phyloP scores from a whole-genome alignment of 2,113 vertebrate genomes.

The Cinclus mexicanus region DNA sequence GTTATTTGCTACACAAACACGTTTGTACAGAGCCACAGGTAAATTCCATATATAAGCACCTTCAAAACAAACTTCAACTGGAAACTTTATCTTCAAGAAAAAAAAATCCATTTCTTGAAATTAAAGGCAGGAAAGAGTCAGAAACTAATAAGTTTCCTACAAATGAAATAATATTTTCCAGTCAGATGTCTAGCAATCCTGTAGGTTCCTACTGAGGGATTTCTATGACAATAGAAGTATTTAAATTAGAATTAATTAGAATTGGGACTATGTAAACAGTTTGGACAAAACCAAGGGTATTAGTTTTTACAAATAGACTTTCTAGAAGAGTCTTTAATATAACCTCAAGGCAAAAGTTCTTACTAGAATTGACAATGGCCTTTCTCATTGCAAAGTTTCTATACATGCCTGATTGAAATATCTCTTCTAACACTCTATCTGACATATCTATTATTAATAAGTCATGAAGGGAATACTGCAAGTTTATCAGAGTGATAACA shows the following conservation, averaged over 20 bases:
- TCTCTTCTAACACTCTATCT: not conserved
- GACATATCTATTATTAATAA: not conserved
- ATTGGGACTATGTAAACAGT: not conserved
- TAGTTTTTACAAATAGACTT: not conserved
- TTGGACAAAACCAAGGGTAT: not conserved
- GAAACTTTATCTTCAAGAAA: not conserved
- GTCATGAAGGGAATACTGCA: not conserved
- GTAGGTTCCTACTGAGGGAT: not conserved
- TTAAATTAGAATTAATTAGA: not conserved
- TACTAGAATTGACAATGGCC: not conserved
- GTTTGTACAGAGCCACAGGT: not conserved
- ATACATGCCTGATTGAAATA: not conserved
- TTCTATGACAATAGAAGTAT: not conserved
- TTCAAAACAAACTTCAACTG: not conserved
- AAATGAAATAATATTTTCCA: not conserved
- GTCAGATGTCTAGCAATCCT: not conserved
- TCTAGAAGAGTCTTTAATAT: not conserved
- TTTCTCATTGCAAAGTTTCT: not conserved
- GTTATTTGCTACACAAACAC: not conserved
- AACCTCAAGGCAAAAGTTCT: not conserved
- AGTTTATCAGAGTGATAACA: not conserved
- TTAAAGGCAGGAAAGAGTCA: not conserved
- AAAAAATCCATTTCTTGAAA: not conserved
- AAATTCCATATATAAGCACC: not conserved
- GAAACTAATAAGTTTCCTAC: not conserved